A percentile compares a stretch with the other conserved stretches of the same genome.
Conservation (phyloP, 2,113 vertebrate genomes). For the Lethenteron reissneri region DNA sequence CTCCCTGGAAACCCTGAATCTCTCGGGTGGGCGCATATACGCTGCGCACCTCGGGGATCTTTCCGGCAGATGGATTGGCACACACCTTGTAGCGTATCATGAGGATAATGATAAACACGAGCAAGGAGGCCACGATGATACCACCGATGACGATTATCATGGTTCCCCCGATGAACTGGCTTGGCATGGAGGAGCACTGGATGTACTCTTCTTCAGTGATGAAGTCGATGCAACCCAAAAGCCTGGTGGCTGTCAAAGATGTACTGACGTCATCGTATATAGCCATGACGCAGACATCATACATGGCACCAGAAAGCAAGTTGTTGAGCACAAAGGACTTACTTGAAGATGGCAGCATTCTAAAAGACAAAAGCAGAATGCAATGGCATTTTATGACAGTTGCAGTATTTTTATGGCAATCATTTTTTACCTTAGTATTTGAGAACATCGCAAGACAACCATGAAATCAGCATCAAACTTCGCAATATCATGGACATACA, state of each 20-base stretch:
- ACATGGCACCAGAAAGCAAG: slow-evolving; percentile 63
- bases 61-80: slow-evolving; percentile 26
- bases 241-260: slow-evolving; percentile 74
- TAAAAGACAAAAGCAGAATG: slow-evolving; percentile 18
- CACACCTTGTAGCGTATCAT: slow-evolving; percentile 99
- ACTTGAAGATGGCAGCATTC: slow-evolving; percentile 96
- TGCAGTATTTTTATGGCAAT: too few species aligned
- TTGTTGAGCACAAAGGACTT: slow-evolving; percentile 97
- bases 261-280: slow-evolving; percentile 92
- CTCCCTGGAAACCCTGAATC: not conserved
- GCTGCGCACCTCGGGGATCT: not conserved
- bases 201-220: slow-evolving; percentile 86
- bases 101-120: slow-evolving; percentile 96
- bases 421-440: too few species aligned
- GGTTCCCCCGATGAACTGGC: slow-evolving; percentile 90
- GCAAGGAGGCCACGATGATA: slow-evolving; percentile 85
- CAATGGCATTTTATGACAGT: too few species aligned
- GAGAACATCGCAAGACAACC: too few species aligned
- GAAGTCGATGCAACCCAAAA: slow-evolving; percentile 88
- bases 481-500: too few species aligned
- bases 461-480: too few species aligned
- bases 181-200: slow-evolving; percentile 96
- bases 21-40: too few species aligned
- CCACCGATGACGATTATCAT: slow-evolving; percentile 99
- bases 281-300: slow-evolving; percentile 85